Evolutionary conservation across 2,888 invertebrate genomes (phyloP).

Genomic region (Ectemnius continuus): DNA sequence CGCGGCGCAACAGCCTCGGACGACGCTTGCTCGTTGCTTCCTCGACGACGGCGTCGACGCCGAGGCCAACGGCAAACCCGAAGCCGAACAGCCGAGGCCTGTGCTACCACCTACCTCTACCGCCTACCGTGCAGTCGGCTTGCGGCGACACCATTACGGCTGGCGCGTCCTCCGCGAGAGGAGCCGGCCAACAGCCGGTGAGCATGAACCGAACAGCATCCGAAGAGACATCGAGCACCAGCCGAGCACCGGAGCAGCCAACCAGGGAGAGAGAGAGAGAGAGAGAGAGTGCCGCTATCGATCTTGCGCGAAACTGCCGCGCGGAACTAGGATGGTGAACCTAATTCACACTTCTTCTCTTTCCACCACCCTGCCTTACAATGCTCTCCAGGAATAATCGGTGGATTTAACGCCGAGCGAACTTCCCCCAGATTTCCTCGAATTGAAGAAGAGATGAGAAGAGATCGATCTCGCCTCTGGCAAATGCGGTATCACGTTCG

Average conservation of each 20-base stretch:
- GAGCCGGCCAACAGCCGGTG: background rate
- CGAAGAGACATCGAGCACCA: no score
- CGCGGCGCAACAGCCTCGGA: background rate
- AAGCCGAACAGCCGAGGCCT: background rate
- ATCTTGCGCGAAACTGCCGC: no score
- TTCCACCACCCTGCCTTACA: no score
- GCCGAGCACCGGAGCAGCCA: no score
- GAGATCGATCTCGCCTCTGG: no score
- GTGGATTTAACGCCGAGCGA: background rate
- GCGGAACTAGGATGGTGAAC: conserved; percentile 35
- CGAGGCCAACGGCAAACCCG: conserved; percentile 19
- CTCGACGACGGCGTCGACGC: conserved; percentile 50
- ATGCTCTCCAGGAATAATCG: conserved; percentile 1
- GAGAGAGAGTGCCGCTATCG: no score
- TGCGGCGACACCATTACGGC: conserved; percentile 37
- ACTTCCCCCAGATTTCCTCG: no score
- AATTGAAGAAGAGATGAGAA: no score
- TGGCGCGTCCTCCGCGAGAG: conserved; percentile 38
- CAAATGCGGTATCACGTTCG: no score
- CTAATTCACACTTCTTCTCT: conserved; percentile 29
- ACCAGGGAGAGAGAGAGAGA: no score
- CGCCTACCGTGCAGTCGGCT: no score
- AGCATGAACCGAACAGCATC: no score
- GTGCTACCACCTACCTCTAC: conserved; percentile 2
- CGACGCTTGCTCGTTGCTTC: conserved; percentile 48